phyloP scores from a whole-genome alignment of 2,797 vertebrate genomes.

The Halcyon smyrnensis region DNA sequence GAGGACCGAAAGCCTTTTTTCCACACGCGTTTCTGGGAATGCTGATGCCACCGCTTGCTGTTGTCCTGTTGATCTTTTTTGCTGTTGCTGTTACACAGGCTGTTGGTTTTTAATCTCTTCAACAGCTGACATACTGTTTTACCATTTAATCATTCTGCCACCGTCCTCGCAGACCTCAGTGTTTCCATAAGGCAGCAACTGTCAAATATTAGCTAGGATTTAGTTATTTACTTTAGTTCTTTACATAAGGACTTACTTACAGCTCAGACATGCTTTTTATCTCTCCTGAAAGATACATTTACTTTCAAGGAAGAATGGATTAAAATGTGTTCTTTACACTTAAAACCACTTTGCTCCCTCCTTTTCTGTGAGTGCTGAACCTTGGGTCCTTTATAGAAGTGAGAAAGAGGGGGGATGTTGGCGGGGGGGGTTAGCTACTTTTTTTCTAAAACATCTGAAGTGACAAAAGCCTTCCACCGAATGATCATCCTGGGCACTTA shows the following conservation, averaged over 20 bases:
- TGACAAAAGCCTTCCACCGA: neutral
- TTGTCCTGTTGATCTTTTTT: conserved; percentile 35
- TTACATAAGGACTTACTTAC: conserved; percentile 47
- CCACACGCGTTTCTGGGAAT: neutral
- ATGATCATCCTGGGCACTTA: neutral
- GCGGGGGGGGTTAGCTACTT: neutral
- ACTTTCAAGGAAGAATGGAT: conserved; percentile 43
- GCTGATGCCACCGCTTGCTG: neutral
- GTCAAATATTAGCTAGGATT: conserved; percentile 25
- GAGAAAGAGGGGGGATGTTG: neutral
- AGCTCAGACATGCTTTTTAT: conserved; percentile 1
- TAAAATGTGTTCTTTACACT: conserved; percentile 46
- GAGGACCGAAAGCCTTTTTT: neutral
- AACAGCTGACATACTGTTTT: conserved; percentile 43
- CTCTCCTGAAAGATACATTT: conserved; percentile 15
- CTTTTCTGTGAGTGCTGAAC: neutral
- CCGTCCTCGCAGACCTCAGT: conserved; percentile 1
- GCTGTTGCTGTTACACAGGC: neutral
- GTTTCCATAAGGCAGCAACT: conserved; percentile 5
- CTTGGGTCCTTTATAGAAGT: conserved; percentile 24
- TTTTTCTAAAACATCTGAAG: conserved; percentile 20
- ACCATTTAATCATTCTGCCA: conserved; percentile 9
- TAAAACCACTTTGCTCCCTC: neutral
- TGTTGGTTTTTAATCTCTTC: conserved; percentile 47
- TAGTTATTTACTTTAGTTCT: conserved; percentile 40